Conservation (phyloP, 2,888 invertebrate genomes). For the Tetramorium bicarinatum region DNA sequence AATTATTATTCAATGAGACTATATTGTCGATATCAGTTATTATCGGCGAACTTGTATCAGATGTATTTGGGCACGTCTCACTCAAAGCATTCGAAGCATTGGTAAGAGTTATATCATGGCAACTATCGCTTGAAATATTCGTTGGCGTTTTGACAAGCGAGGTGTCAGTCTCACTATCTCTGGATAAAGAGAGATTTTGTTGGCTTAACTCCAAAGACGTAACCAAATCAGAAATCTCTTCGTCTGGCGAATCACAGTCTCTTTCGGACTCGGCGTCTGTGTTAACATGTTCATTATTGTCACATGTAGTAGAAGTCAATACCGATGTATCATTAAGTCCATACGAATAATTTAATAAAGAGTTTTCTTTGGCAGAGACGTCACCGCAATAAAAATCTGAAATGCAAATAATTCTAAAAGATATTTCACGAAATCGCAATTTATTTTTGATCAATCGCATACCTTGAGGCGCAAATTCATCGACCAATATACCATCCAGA, state of each 20-base stretch:
- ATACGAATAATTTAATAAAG: neutral
- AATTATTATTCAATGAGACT: neutral
- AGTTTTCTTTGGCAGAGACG: constrained; percentile 38
- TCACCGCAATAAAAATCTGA: constrained; percentile 50
- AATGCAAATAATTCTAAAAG: neutral
- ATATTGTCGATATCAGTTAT: constrained; percentile 3
- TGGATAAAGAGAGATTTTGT: constrained; percentile 30
- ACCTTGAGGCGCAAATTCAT: constrained; percentile 79
- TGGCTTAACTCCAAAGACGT: constrained; percentile 2
- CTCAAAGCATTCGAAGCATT: neutral
- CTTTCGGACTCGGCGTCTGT: neutral
- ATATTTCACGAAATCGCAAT: neutral
- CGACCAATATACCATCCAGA: constrained; percentile 78
- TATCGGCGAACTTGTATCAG: neutral
- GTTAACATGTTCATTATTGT: neutral
- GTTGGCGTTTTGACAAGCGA: neutral
- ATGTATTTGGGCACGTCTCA: neutral
- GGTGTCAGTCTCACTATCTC: neutral
- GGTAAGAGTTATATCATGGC: neutral
- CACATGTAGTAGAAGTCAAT: neutral
- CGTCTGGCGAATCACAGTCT: neutral
- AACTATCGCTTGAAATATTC: neutral
- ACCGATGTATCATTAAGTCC: neutral
- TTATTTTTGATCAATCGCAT: neutral
- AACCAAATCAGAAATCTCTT: neutral